Percentiles rank a stretch among this genome's conserved stretches.
phyloP scores from a whole-genome alignment of 2,797 vertebrate genomes.

The Scyliorhinus canicula region DNA sequence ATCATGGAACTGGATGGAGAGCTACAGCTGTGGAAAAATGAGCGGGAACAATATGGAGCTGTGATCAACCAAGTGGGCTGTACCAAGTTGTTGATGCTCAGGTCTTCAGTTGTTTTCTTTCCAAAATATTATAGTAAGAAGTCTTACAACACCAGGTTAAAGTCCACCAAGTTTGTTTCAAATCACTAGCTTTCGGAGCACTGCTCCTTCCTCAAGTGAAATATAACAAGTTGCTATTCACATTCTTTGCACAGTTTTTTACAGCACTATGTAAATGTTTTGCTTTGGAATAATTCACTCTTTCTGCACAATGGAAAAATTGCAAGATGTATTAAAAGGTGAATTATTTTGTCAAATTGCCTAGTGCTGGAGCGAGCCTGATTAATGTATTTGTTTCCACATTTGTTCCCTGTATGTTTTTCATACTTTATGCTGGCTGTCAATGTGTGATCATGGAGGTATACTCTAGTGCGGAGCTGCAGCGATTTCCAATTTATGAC shows the following conservation, averaged over 20 bases:
- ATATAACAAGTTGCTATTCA: constrained; percentile 17
- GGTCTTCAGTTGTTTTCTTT: background rate
- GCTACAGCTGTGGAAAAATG: background rate
- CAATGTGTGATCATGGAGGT: background rate
- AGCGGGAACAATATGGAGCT: background rate
- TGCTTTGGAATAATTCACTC: background rate
- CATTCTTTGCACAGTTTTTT: background rate
- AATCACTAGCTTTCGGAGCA: no score
- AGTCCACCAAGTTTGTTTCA: no score
- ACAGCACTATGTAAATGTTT: background rate
- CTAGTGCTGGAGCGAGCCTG: background rate
- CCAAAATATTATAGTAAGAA: background rate
- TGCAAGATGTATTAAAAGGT: background rate
- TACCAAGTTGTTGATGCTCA: background rate
- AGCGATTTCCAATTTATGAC: background rate
- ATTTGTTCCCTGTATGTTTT: background rate
- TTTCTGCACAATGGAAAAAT: background rate
- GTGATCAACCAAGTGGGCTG: background rate
- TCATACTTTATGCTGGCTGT: background rate
- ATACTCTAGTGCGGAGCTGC: background rate
- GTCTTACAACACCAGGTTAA: no score
- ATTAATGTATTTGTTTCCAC: background rate
- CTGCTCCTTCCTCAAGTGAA: no score
- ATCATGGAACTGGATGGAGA: background rate
- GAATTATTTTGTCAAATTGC: background rate